Evolutionary conservation across 2,888 invertebrate species (phyloP).

Genomic region (Boloria euphrosyne): DNA sequence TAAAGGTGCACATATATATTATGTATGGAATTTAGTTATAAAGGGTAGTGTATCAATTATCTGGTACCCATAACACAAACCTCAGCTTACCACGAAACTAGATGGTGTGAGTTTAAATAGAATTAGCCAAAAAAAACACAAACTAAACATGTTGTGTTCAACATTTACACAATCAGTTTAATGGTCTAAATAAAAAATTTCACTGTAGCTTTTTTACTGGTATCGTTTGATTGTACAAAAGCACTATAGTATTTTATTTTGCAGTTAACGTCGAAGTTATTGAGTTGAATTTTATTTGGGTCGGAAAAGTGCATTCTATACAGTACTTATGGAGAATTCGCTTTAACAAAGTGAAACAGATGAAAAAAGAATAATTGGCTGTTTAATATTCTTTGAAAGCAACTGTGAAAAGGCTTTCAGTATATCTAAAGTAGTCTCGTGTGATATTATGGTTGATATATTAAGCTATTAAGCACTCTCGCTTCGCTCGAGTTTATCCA

Average conservation of each 20-base stretch:
- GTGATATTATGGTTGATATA: too few species aligned
- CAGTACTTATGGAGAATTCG: constrained; percentile 14
- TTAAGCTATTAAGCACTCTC: too few species aligned
- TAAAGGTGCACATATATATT: too few species aligned
- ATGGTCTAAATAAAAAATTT: constrained; percentile 29
- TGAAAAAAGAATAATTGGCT: constrained; percentile 4
- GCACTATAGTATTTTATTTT: constrained; percentile 33
- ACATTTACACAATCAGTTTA: constrained; percentile 18
- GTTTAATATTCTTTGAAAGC: constrained; percentile 17
- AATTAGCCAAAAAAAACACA: background rate
- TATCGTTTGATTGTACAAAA: constrained; percentile 36
- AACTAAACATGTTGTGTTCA: background rate
- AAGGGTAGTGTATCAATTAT: too few species aligned
- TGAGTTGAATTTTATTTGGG: constrained; percentile 31
- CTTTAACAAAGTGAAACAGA: constrained; percentile 4
- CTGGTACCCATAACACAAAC: too few species aligned
- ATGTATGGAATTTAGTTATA: too few species aligned
- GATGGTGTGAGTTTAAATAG: background rate
- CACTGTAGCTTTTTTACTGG: constrained; percentile 32
- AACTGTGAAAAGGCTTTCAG: too few species aligned
- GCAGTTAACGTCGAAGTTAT: constrained; percentile 36
- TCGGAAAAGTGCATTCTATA: constrained; percentile 21
- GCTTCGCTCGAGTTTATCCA: too few species aligned
- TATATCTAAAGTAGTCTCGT: too few species aligned
- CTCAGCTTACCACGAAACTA: too few species aligned